Base-by-base conservation (phyloP, 2,888 invertebrate genomes). In the Nyleta sp. region DNA sequence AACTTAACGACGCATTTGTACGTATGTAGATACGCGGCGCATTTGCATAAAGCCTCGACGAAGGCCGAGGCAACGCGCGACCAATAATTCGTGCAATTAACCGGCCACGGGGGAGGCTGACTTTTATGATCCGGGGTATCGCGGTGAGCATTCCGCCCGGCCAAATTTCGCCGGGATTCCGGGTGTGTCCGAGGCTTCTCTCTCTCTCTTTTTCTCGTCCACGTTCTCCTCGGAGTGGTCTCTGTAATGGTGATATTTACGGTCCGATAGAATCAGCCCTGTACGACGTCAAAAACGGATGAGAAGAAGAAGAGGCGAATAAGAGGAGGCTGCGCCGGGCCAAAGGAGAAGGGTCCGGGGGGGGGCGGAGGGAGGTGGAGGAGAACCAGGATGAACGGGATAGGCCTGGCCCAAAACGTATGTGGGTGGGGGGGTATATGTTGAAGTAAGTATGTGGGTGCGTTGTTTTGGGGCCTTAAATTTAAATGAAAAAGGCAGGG, bases 401-500 rank as follows among this genome's bases (percentile, higher is more conserved):
- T 80, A 80, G 80, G 22, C 75, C 73, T 60, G 81, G 74, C 81
- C 82, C 76, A 82, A 81, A 83, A 80, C 55, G 84, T 84, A 84
- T 85, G 86, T 82, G 85, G 84, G 84, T 81, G 84, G 84, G 86
- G 81, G 85, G 84, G 84, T 81, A 85, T 85, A 84, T 85, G n/a
- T n/a, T n/a, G n/a, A n/a, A n/a, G n/a, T n/a, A n/a, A n/a, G n/a
- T n/a, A n/a, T n/a, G n/a, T n/a, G n/a, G 81, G 83, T 81, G 86
- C 83, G 82, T 86, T 88, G 88, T 88, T 89, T 87, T 87, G 87
- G 86, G 85, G 85, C 87, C 86, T 88, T 86, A 88, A 89, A 89
- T 89, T 89, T 87, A 88, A 89, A 89, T 88, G 89, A 89, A 89
- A 89, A 88, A 88, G 87, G 85, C 88, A 85, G 88, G 86, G 87